These are phyloP conservation scores for Trissolcus brochymenae DNA, from an alignment of 2,888 invertebrate species.

Conservation along the genomic window DNA sequence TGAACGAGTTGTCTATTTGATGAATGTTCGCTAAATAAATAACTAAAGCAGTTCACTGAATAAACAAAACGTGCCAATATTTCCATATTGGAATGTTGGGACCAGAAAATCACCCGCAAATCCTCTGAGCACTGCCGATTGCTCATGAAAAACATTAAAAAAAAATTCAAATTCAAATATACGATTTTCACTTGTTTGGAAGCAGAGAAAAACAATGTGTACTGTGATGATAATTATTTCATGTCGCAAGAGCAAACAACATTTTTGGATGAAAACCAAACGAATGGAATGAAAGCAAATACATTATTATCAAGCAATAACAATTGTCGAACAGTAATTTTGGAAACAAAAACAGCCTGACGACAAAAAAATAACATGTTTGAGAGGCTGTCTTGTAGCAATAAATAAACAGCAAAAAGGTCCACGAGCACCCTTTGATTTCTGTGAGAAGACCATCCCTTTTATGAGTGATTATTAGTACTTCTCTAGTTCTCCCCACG, in stretches of 20 bases:
- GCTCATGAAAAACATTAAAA: conserved; percentile 32
- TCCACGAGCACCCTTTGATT: conserved; percentile 40
- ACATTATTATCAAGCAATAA: not conserved
- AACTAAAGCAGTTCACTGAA: conserved; percentile 19
- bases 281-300: too few species aligned
- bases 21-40: conserved; percentile 16
- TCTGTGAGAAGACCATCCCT: conserved; percentile 40
- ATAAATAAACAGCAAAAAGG: conserved; percentile 53
- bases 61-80: conserved; percentile 30
- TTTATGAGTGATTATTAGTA: conserved; percentile 55
- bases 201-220: conserved; percentile 14
- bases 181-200: conserved; percentile 19
- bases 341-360: conserved; percentile 12
- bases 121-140: conserved; percentile 42
- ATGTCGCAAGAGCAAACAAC: too few species aligned
- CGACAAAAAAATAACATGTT: conserved; percentile 37
- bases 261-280: too few species aligned
- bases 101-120: conserved; percentile 31
- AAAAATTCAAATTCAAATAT: conserved; percentile 29
- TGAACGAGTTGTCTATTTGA: conserved; percentile 20
- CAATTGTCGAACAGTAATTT: not conserved
- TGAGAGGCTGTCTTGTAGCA: conserved; percentile 33
- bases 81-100: conserved; percentile 23
- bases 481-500: conserved; percentile 39
- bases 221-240: too few species aligned